Percentiles rank a stretch among this genome's conserved stretches.
phyloP scores from a whole-genome alignment of 2,113 vertebrate genomes.

The Bos indicus region DNA sequence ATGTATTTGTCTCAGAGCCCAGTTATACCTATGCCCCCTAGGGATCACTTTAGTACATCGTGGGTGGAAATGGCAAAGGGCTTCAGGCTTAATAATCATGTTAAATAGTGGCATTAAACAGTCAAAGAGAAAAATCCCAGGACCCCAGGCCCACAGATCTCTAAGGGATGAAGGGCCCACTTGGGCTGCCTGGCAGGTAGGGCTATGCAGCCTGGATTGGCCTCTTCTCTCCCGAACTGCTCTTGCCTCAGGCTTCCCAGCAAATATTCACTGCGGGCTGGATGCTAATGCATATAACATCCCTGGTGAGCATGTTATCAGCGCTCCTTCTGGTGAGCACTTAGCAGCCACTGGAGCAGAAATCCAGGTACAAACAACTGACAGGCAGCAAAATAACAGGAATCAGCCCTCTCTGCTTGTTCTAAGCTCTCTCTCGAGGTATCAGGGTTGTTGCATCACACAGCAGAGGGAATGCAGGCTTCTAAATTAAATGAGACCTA shows the following conservation, averaged over 20 bases:
- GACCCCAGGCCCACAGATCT: neutral
- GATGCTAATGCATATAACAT: neutral
- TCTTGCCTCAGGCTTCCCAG: neutral
- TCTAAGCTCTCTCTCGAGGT: neutral
- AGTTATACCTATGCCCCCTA: neutral
- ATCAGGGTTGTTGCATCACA: neutral
- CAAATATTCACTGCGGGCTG: neutral
- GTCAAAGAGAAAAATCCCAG: neutral
- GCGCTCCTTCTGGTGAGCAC: conserved; percentile 15
- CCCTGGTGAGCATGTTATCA: conserved; percentile 14
- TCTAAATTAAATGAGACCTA: neutral
- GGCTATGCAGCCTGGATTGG: neutral
- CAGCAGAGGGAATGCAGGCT: neutral
- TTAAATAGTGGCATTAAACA: neutral
- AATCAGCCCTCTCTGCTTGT: neutral
- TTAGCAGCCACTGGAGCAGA: conserved; percentile 27
- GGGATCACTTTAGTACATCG: neutral
- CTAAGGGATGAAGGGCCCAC: neutral
- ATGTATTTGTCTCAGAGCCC: neutral
- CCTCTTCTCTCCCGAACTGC: neutral
- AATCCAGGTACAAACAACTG: conserved; percentile 21
- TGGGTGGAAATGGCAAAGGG: neutral
- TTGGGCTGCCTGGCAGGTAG: too few species aligned
- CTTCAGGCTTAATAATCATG: neutral
- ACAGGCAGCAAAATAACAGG: neutral